Percentiles rank a stretch among this genome's conserved stretches.
Conservation (phyloP, 2,797 vertebrate species). For the Scolopax bukidnonensis region DNA sequence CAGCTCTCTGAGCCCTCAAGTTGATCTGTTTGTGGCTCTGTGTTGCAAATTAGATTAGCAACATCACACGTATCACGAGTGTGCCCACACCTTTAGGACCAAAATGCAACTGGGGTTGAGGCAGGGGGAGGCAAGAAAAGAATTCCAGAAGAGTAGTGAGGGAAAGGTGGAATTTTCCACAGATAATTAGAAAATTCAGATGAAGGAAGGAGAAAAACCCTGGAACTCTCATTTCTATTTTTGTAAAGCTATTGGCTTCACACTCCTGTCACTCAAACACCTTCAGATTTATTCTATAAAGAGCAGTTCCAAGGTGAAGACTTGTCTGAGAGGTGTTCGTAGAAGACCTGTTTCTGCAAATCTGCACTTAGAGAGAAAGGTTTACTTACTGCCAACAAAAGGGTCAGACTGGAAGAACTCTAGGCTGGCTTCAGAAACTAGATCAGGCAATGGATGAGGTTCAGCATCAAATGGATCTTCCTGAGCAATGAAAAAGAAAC, state of each 20-base stretch:
- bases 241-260: not conserved
- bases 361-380: slow-evolving; percentile 11
- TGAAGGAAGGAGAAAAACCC: not conserved
- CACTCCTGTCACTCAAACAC: not conserved
- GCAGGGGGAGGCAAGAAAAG: not conserved
- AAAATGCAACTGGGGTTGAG: not conserved
- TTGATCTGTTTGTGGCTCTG: not conserved
- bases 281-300: not conserved
- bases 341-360: not conserved
- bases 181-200: not conserved
- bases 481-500: slow-evolving; percentile 64
- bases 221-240: not conserved
- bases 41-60: not conserved
- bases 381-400: slow-evolving; percentile 92
- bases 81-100: not conserved
- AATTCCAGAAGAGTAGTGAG: not conserved
- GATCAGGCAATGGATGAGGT: slow-evolving; percentile 77
- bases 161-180: not conserved
- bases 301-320: not conserved
- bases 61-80: not conserved
- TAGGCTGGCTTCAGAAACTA: slow-evolving; percentile 83
- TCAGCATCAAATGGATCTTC: slow-evolving; percentile 86
- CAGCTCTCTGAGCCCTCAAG: not conserved
- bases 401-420: slow-evolving; percentile 97
- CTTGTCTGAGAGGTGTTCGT: not conserved